phyloP scores from a whole-genome alignment of 2,888 invertebrate species.

The Oegoconia quadripuncta region DNA sequence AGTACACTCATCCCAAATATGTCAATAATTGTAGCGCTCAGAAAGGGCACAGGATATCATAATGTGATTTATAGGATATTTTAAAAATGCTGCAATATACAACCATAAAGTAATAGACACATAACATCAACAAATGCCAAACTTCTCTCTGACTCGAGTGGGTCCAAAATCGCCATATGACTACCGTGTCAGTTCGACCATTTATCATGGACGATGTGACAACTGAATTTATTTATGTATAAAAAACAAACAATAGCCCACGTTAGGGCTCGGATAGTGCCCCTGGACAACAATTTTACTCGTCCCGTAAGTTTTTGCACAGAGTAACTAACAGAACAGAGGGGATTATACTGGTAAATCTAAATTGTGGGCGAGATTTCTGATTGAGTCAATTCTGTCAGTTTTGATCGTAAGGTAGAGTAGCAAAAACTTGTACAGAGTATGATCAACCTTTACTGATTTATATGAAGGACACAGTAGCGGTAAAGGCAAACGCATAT shows the following conservation, averaged over 20 bases:
- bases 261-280: slow-evolving; percentile 47
- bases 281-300: slow-evolving; percentile 55
- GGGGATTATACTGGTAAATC: too few species aligned
- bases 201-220: slow-evolving; percentile 74
- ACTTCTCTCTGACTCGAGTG: slow-evolving; percentile 52
- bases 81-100: slow-evolving; percentile 31
- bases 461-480: too few species aligned
- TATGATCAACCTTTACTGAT: too few species aligned
- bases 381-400: too few species aligned
- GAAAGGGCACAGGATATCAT: too few species aligned
- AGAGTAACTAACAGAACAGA: slow-evolving; percentile 33
- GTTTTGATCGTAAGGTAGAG: too few species aligned
- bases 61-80: too few species aligned
- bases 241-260: slow-evolving; percentile 70
- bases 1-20: too few species aligned
- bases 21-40: too few species aligned
- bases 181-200: slow-evolving; percentile 61
- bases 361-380: too few species aligned
- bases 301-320: slow-evolving; percentile 40
- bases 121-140: slow-evolving; percentile 30
- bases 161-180: slow-evolving; percentile 71
- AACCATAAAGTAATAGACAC: slow-evolving; percentile 36
- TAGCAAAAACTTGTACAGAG: too few species aligned
- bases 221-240: slow-evolving; percentile 73
- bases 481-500: too few species aligned